Percentiles rank a stretch among this genome's conserved stretches.
Evolutionary conservation across 2,113 vertebrate genomes (phyloP).

Genomic region (Dolichallabes microphthalmus): DNA sequence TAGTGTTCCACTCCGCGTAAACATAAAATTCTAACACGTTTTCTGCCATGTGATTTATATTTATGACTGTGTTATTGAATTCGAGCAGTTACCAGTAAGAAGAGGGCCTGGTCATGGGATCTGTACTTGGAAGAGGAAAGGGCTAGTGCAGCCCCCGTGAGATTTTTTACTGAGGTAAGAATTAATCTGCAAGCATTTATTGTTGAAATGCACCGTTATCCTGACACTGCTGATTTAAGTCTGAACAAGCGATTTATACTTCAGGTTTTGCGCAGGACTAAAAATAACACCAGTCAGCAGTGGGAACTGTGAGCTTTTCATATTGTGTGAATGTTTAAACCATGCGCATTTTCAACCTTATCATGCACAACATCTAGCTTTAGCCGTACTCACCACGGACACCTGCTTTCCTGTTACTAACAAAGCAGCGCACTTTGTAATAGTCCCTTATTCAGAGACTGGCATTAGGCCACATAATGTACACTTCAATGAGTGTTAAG

Average conservation of each 20-base stretch:
- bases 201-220: not conserved
- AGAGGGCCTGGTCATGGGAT: slow-evolving; percentile 73
- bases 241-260: not conserved
- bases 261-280: not conserved
- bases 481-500: not conserved
- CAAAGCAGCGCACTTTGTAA: not conserved
- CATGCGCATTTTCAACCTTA: not conserved
- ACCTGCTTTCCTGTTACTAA: not conserved
- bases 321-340: not conserved
- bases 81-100: slow-evolving; percentile 51
- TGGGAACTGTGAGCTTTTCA: not conserved
- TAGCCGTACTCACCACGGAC: not conserved
- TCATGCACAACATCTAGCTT: not conserved
- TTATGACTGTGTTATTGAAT: not conserved
- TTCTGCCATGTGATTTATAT: not conserved
- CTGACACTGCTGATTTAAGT: slow-evolving; percentile 1
- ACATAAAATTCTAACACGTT: not conserved
- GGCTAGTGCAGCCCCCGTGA: slow-evolving; percentile 61
- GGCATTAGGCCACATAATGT: not conserved
- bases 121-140: slow-evolving; percentile 69
- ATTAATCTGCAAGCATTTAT: not conserved
- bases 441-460: not conserved
- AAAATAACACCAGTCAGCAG: not conserved
- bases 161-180: slow-evolving; percentile 69
- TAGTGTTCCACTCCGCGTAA: not conserved